Conservation (phyloP, 2,888 invertebrate species). For the Drosophila ustulata region DNA sequence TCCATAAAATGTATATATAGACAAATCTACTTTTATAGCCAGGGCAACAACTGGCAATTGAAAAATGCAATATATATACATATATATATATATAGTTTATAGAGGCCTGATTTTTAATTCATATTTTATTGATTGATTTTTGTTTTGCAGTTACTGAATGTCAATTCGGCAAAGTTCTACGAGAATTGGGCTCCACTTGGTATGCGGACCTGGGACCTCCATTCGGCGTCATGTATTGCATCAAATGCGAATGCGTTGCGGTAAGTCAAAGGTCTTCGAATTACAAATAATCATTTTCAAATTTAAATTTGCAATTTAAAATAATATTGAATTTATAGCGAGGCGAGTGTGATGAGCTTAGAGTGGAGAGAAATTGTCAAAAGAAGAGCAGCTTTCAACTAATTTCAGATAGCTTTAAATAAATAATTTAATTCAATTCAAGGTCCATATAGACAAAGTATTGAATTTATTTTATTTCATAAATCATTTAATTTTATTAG, state of each 20-base stretch:
- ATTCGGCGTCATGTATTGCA: constrained; percentile 97
- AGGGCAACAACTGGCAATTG: constrained; percentile 40
- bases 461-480: too few species aligned
- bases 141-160: constrained; percentile 91
- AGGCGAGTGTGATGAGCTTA: too few species aligned
- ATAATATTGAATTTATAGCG: too few species aligned
- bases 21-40: constrained; percentile 33
- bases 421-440: too few species aligned
- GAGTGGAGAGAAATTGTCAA: too few species aligned
- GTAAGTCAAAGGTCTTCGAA: constrained; percentile 88
- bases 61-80: constrained; percentile 21
- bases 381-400: too few species aligned
- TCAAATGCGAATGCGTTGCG: constrained; percentile 97
- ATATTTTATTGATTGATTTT: constrained; percentile 16
- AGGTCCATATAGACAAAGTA: too few species aligned
- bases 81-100: not conserved
- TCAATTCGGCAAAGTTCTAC: constrained; percentile 94
- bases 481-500: too few species aligned
- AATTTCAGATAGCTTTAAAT: too few species aligned
- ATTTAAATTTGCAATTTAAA: too few species aligned
- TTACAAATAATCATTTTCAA: too few species aligned
- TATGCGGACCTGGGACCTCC: constrained; percentile 96
- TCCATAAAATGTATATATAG: constrained; percentile 21
- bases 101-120: constrained; percentile 5
- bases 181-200: constrained; percentile 96